Conservation (phyloP, 2,113 vertebrate genomes). For the Stomatorhinus ivindoensis region DNA sequence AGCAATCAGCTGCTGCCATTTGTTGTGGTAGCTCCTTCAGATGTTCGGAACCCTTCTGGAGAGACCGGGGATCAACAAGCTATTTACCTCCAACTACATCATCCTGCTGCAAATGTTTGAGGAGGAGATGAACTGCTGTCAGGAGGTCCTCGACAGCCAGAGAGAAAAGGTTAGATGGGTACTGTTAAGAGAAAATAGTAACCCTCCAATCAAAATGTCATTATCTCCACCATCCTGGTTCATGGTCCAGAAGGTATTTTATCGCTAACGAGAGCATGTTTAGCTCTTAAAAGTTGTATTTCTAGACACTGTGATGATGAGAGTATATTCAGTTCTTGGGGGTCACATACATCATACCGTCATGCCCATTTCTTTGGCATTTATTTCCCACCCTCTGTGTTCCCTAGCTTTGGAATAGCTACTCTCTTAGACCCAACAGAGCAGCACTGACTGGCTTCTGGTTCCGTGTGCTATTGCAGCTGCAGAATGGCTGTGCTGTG, state of each 20-base stretch:
- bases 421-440: background rate
- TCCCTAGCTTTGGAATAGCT: background rate
- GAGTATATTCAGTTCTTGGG: background rate
- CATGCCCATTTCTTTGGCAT: background rate
- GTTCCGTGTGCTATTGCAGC: slow-evolving; percentile 39
- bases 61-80: slow-evolving; percentile 50
- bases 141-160: slow-evolving; percentile 57
- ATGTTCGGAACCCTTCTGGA: slow-evolving; percentile 59
- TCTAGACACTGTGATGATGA: background rate
- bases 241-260: background rate
- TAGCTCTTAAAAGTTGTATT: background rate
- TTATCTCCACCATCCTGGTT: background rate
- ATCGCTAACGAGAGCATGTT: background rate
- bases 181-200: background rate
- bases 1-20: background rate
- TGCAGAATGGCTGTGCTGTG: slow-evolving; percentile 42
- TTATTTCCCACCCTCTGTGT: background rate
- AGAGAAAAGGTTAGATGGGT: slow-evolving; percentile 47
- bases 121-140: slow-evolving; percentile 56
- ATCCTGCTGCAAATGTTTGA: slow-evolving; percentile 59
- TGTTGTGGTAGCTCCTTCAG: slow-evolving; percentile 48
- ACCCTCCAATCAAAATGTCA: background rate
- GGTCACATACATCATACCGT: background rate
- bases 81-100: slow-evolving; percentile 57
- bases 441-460: background rate